Evolutionary conservation across 2,888 invertebrate genomes (phyloP).

Genomic region (Tribolium freemani): DNA sequence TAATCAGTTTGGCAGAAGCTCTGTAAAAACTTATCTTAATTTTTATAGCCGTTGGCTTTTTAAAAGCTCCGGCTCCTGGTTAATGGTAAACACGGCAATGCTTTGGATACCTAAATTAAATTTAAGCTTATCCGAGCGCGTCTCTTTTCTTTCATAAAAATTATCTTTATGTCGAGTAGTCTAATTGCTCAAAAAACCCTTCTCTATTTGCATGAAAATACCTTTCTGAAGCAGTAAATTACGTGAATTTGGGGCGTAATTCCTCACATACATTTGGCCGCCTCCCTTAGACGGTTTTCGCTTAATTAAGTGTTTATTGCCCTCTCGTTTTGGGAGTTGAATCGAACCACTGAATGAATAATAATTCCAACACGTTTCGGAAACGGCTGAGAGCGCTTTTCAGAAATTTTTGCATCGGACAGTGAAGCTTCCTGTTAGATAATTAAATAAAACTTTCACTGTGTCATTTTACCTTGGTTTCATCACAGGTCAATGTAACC

Average conservation of each 20-base stretch:
- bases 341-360: slow-evolving; percentile 14
- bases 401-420: neutral
- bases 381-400: neutral
- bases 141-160: slow-evolving; percentile 15
- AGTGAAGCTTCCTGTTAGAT: neutral
- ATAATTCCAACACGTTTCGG: slow-evolving; percentile 6
- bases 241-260: slow-evolving; percentile 4
- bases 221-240: slow-evolving; percentile 12
- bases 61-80: slow-evolving; percentile 12
- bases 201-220: slow-evolving; percentile 6
- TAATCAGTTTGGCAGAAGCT: slow-evolving; percentile 27
- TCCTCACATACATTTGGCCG: slow-evolving; percentile 9
- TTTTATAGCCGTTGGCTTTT: slow-evolving; percentile 27
- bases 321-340: slow-evolving; percentile 6
- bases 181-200: slow-evolving; percentile 1
- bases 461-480: slow-evolving; percentile 21
- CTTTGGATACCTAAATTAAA: slow-evolving; percentile 10
- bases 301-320: slow-evolving; percentile 34
- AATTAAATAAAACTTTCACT: slow-evolving; percentile 27
- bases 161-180: neutral
- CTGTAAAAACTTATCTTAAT: slow-evolving; percentile 39
- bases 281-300: neutral
- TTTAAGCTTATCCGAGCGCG: slow-evolving; percentile 16
- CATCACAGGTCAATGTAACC: slow-evolving; percentile 26
- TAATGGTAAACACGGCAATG: slow-evolving; percentile 24